Conservation (phyloP, 2,113 vertebrate species). For the Indicator maculatus region DNA sequence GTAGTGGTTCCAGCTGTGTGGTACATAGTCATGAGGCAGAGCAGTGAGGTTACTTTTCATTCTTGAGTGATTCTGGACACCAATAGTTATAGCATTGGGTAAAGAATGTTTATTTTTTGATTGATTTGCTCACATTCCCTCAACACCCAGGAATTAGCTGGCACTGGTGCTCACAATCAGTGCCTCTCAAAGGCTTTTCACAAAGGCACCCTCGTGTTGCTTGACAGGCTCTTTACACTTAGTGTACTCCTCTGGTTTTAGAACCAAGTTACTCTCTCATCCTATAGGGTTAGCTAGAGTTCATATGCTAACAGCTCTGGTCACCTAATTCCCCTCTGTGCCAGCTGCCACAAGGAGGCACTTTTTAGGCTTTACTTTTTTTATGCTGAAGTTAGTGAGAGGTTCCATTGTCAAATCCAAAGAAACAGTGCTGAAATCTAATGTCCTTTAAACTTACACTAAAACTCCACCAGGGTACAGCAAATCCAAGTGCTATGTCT, state of each 20-base stretch:
- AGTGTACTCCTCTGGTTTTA: neutral
- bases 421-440: neutral
- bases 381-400: neutral
- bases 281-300: neutral
- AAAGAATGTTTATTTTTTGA: neutral
- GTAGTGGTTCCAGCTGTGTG: neutral
- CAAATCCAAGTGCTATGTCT: neutral
- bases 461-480: neutral
- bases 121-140: neutral
- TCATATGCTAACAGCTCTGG: neutral
- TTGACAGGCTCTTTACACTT: neutral
- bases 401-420: neutral
- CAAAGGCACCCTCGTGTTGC: neutral
- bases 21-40: neutral
- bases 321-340: neutral
- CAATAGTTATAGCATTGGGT: neutral
- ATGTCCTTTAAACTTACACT: neutral
- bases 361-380: neutral
- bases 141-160: neutral
- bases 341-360: neutral
- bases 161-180: neutral
- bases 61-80: neutral
- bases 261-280: neutral
- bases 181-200: neutral
- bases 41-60: neutral